phyloP scores from a whole-genome alignment of 2,888 invertebrate species.

The Cheilosia scutellata region DNA sequence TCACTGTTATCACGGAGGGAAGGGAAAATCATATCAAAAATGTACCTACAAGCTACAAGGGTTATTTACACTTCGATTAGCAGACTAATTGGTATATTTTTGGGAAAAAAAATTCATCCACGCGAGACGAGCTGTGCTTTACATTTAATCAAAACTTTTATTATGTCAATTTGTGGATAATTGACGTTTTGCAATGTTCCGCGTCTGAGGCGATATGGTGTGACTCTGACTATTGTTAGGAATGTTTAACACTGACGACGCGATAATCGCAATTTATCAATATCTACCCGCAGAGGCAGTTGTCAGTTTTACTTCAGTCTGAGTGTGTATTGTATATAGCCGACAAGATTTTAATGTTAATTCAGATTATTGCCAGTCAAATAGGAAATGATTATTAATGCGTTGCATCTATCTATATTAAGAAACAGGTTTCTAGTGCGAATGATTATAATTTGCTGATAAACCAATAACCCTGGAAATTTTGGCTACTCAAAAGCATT shows the following conservation, averaged over 20 bases:
- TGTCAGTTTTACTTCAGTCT: slow-evolving; percentile 20
- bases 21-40: not conserved
- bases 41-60: too few relatives aligned
- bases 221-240: slow-evolving; percentile 17
- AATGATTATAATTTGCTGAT: not conserved
- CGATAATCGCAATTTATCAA: slow-evolving; percentile 17
- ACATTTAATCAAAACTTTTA: not conserved
- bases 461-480: not conserved
- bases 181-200: not conserved
- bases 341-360: not conserved
- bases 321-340: not conserved
- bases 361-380: not conserved
- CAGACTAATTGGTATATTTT: too few relatives aligned
- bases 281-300: slow-evolving; percentile 2
- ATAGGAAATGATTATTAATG: not conserved
- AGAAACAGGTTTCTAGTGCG: not conserved
- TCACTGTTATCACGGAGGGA: too few relatives aligned
- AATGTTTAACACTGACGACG: not conserved
- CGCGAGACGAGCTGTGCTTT: not conserved
- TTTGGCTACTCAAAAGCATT: too few relatives aligned
- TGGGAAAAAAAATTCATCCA: too few relatives aligned
- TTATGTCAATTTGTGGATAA: not conserved
- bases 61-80: too few relatives aligned
- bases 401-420: not conserved
- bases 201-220: not conserved